Base-by-base conservation (phyloP, 2,888 invertebrate genomes). In the Ectemnius continuus region DNA sequence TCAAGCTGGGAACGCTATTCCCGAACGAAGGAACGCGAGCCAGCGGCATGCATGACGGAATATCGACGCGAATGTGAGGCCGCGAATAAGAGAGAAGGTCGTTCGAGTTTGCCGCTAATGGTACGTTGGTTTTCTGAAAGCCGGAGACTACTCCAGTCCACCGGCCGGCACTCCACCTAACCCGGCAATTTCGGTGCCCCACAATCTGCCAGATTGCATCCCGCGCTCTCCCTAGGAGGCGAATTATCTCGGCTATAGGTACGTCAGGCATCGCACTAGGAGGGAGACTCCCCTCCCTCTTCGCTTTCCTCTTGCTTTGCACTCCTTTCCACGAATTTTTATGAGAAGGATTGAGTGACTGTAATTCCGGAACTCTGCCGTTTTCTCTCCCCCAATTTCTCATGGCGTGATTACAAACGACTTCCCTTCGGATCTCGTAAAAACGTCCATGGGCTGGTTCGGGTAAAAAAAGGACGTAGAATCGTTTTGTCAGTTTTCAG, bases 151-250 rank as follows among this genome's bases (percentile, higher is more conserved):
- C 52, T 48, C 18, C 47, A 68, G 64, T 62, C 73, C 62, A 18
- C 63, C 61, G 48, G 67, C 47, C 71, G 67, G 62, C 65, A 64
- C 58, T 64, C 28, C 72, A 18, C 52, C 70, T 78, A 84, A 86
- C 87, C 87, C 84, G 80, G 86, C 84, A 88, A 88, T 88, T 88
- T 88, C 67, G 88, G 85, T 84, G 85, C 86, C 85, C 85, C 81
- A 82, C 86, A 88, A 88, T 87, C 85, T 84, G 76, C 73, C 78
- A 86, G 86, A 88, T 87, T 87, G 84, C 84, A 86, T 82, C 84
- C 80, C 81, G 77, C 76, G 14, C n/a, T 63, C 68, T 68, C 70
- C 76, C 77, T 83, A 82, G 82, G 28, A 73, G 67, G 76, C 67
- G 80, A 78, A 82, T 82, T 82, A 82, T 79, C 74, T 58, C 60